Percentiles rank a stretch among this genome's conserved stretches.
Evolutionary conservation across 2,888 invertebrate species (phyloP).

Genomic region (Nomada ruficornis): DNA sequence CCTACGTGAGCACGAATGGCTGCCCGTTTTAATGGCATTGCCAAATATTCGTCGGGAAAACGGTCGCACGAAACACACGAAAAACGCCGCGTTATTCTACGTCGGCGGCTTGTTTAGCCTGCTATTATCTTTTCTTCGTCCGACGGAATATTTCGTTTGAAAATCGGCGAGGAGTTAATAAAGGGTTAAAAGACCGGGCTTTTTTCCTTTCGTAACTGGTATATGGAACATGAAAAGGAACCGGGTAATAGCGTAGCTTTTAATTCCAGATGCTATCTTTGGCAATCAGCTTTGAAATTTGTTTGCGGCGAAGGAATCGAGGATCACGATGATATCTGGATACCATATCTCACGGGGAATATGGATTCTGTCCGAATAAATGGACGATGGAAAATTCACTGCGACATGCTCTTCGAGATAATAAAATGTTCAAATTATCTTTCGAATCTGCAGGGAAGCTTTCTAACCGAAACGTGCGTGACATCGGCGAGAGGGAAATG

Average conservation of each 20-base stretch:
- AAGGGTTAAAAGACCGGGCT: neutral
- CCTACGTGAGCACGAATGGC: neutral
- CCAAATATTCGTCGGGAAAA: constrained; percentile 26
- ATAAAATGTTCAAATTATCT: constrained; percentile 58
- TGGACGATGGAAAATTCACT: constrained; percentile 52
- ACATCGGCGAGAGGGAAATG: constrained; percentile 71
- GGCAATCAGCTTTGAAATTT: constrained; percentile 21
- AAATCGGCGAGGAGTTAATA: no score
- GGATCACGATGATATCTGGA: constrained; percentile 35
- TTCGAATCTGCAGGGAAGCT: constrained; percentile 34
- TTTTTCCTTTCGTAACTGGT: no score
- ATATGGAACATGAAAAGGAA: neutral
- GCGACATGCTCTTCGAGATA: constrained; percentile 30
- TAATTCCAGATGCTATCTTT: neutral
- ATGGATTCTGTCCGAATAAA: constrained; percentile 47
- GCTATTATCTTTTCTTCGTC: constrained; percentile 3
- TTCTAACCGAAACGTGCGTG: constrained; percentile 50
- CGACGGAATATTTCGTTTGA: neutral
- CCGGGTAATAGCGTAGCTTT: neutral
- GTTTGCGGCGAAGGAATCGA: constrained; percentile 25
- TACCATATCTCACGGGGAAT: constrained; percentile 47
- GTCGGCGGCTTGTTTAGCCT: neutral
- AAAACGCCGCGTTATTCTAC: constrained; percentile 1
- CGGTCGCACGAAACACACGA: neutral
- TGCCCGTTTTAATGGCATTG: neutral